Conservation (phyloP, 2,888 invertebrate species). For the Camponotus fellah region DNA sequence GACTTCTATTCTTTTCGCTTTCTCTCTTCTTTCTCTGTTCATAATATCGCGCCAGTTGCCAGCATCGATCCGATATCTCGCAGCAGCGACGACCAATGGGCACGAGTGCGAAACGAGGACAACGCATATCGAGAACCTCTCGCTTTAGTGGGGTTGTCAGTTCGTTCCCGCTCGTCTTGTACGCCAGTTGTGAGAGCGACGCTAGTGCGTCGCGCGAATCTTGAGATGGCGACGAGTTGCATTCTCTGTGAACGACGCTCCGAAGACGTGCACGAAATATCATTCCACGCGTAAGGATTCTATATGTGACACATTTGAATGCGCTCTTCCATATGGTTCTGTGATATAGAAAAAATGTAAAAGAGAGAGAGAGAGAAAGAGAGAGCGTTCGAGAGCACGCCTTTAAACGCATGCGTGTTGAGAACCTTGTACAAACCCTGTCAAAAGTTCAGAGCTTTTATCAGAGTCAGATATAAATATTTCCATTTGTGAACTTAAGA, state of each 20-base stretch:
- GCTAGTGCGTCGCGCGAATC: too few relatives aligned
- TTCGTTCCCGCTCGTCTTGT: neutral
- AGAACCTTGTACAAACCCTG: neutral
- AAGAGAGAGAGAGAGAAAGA: neutral
- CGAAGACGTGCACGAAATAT: neutral
- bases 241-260: constrained; percentile 1
- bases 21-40: neutral
- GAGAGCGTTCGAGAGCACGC: neutral
- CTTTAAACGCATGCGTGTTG: constrained; percentile 7
- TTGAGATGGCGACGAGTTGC: constrained; percentile 19
- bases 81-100: constrained; percentile 2
- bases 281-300: constrained; percentile 21
- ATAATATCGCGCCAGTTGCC: constrained; percentile 32
- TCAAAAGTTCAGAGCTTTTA: neutral
- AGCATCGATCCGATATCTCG: neutral
- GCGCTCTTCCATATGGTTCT: neutral
- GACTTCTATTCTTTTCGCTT: neutral
- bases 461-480: neutral
- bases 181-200: neutral
- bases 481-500: neutral
- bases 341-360: neutral
- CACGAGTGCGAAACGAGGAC: constrained; percentile 1
- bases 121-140: neutral
- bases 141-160: constrained; percentile 25
- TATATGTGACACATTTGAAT: neutral